Evolutionary conservation across 2,113 vertebrate species (phyloP), one percentile per base, ranked within the genome.

Genomic region (Peucedramus taeniatus): DNA sequence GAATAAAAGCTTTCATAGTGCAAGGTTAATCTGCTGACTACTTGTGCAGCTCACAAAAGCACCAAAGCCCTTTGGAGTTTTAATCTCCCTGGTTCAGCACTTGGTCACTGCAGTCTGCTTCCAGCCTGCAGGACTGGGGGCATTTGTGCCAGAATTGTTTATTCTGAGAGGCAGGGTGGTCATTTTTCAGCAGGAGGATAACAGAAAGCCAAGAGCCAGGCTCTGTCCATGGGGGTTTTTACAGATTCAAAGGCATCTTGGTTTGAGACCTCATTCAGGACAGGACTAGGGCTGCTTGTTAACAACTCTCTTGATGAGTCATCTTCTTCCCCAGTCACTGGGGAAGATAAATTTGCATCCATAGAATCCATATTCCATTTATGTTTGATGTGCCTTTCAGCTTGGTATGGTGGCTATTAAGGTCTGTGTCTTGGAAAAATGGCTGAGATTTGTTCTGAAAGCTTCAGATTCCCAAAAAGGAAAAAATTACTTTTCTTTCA

Each of bases 1-100:
- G 45, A 96, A 92, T 49, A 93, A 96, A 96, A 92, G 86, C 76
- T 79, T 91, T 89, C 79, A 86, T 2, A 65, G 51, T 23, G 49
- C 39, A 28, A 45, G 40, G 70, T 87, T 95, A 92, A 95, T 94
- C 94, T 89, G 61, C 57, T 84, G 75, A 44, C 22, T 40, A 26
- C 61, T 85, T 19, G 53, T 9, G 3, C 77, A 84, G 65, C 33
- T 94, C 71, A 91, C 14, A 1, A n/a, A 28, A 74, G 18, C 24
- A 54, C 88, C 83, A 86, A 81, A 89, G 59, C 47, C 49, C 81
- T 79, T 53, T 11, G 4, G 65, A 90, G 60, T 9, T 28, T 74
- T 92, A 86, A 90, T 91, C 70, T 93, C 37, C 23, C 16, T 20
- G 23, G 51, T 65, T 75, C 50, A 54, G n/a, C 3, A 0, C 49